phyloP scores from a whole-genome alignment of 2,113 vertebrate genomes.

The Corythaixoides concolor region DNA sequence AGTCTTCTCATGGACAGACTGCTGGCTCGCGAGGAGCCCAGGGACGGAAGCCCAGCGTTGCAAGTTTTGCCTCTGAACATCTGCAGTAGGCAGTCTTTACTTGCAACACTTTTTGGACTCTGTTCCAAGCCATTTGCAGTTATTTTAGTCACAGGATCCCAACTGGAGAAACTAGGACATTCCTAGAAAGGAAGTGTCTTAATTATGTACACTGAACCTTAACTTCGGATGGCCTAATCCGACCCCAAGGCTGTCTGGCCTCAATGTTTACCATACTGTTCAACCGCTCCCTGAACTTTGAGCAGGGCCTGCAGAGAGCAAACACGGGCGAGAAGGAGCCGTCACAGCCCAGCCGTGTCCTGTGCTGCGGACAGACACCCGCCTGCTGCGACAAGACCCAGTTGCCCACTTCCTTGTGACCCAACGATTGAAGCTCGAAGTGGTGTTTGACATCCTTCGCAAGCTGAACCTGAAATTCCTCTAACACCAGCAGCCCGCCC shows the following conservation, averaged over 20 bases:
- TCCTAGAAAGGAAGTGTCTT: constrained; percentile 26
- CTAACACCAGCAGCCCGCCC: neutral
- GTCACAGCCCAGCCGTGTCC: neutral
- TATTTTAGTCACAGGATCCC: constrained; percentile 23
- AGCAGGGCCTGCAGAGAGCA: neutral
- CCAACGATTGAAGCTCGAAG: rapidly evolving
- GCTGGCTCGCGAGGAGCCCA: neutral
- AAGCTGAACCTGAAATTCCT: neutral
- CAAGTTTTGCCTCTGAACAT: neutral
- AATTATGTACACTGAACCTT: neutral
- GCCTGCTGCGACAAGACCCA: rapidly evolving
- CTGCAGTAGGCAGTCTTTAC: neutral
- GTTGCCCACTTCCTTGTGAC: neutral
- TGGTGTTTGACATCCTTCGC: neutral
- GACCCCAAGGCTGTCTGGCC: neutral
- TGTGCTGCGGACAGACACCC: neutral
- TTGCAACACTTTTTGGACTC: neutral
- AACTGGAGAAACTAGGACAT: constrained; percentile 4
- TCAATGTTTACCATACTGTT: neutral
- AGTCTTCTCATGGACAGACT: neutral
- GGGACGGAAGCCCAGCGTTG: neutral
- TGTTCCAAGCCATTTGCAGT: neutral
- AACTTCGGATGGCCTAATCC: neutral
- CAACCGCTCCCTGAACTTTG: constrained; percentile 16
- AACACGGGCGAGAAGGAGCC: rapidly evolving